Base-by-base conservation (phyloP, 2,888 invertebrate species). In the Beris morrisii region DNA sequence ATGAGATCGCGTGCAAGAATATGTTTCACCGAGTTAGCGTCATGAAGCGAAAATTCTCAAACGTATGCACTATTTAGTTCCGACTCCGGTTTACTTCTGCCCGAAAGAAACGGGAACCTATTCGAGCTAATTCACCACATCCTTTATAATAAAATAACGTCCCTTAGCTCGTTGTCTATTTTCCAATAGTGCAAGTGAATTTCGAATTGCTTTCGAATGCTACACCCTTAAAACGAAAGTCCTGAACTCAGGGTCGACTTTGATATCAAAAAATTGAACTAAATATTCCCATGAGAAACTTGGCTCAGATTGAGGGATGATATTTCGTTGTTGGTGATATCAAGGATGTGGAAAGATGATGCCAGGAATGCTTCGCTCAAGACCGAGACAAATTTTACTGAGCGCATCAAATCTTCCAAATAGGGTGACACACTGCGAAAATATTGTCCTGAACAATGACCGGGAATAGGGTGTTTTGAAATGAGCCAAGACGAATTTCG, bases 1-100 rank as follows among this genome's bases (percentile, higher is more conserved):
- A 75, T 65, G 68, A 68, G 66, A 74, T 71, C 74, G 72, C 73
- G 71, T 73, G 71, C 74, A 72, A 74, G 73, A 79, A 79, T 79
- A 79, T 78, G 79, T 75, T 75, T 77, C 75, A 76, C 76, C 74
- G 77, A 75, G 76, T 79, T 77, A 76, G 76, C 70, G 73, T 74
- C 73, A 69, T 73, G 71, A 73, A 71, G 74, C 72, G 72, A 74
- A 72, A 71, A 71, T 69, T 57, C 30, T 65, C 38, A 63, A 72
- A 67, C 73, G 72, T 73, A 72, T 72, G 73, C 73, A 71, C 59
- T 68, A 53, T 72, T 73, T 72, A 68, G 72, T 72, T 72, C 68
- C 72, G 59, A 64, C 65, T 54, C 64, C 48, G 59, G 67, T 46
- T 58, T 13, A 44, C 58, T 64, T 50, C 38, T 9, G 38, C 38